These are phyloP conservation scores for Therioaphis trifolii DNA, from an alignment of 2,888 invertebrate genomes.

Conservation along the genomic window DNA sequence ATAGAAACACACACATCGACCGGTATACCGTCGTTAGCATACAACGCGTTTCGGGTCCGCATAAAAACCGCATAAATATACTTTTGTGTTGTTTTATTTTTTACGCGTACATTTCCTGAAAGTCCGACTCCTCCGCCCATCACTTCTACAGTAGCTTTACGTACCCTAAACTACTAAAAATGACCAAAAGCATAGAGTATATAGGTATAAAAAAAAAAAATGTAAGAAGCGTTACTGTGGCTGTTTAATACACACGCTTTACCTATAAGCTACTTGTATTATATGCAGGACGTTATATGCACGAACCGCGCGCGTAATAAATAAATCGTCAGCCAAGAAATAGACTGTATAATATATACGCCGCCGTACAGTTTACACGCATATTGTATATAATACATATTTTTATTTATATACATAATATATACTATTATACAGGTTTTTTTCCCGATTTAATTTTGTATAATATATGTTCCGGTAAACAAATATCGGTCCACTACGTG, in stretches of 20 bases:
- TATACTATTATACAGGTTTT: too few species aligned
- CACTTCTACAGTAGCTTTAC: too few species aligned
- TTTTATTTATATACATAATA: not conserved
- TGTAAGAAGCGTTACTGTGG: too few species aligned
- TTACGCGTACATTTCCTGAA: not conserved
- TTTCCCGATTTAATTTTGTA: too few species aligned
- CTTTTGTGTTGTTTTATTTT: slow-evolving; percentile 4
- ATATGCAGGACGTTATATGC: not conserved
- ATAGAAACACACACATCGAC: not conserved
- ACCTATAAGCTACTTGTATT: too few species aligned
- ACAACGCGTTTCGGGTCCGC: slow-evolving; percentile 43
- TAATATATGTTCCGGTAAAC: not conserved
- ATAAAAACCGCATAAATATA: slow-evolving; percentile 61
- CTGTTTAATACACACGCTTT: too few species aligned
- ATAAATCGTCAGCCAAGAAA: slow-evolving; percentile 20
- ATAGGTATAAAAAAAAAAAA: not conserved
- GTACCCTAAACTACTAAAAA: slow-evolving; percentile 14
- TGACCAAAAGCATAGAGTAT: too few species aligned
- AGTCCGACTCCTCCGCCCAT: not conserved
- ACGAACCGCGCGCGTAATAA: not conserved
- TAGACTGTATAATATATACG: too few species aligned
- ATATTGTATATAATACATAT: too few species aligned
- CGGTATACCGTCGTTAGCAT: slow-evolving; percentile 52
- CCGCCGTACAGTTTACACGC: too few species aligned
- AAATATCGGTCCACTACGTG: slow-evolving; percentile 7